Percentiles rank a stretch among this genome's conserved stretches.
Conservation (phyloP, 2,797 vertebrate genomes). For the Scomberomorus guttatus region DNA sequence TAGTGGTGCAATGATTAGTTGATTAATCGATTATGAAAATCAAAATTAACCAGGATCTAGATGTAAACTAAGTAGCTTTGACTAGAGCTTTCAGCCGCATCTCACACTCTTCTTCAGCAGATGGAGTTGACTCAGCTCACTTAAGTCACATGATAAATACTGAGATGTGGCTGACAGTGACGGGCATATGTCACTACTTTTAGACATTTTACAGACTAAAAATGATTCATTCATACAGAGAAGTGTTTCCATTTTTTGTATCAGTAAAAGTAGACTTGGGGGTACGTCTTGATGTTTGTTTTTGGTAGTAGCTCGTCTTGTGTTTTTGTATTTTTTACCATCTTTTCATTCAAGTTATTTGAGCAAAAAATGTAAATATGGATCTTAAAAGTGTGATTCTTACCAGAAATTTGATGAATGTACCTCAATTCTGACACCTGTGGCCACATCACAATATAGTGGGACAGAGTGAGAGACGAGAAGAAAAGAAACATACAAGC, state of each 20-base stretch:
- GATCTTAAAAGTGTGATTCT: not conserved
- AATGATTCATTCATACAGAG: no score
- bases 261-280: not conserved
- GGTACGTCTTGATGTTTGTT: not conserved
- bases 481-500: not conserved
- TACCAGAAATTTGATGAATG: not conserved
- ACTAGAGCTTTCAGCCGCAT: no score
- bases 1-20: no score
- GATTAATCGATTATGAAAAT: no score
- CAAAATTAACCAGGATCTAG: no score
- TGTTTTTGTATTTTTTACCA: not conserved
- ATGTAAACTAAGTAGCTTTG: no score
- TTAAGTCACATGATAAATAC: not conserved
- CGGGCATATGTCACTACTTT: no score
- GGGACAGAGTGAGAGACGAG: not conserved
- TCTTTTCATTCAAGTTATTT: not conserved
- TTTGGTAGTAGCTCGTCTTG: not conserved
- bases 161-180: no score
- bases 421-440: not conserved
- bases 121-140: no score
- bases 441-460: not conserved
- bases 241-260: no score
- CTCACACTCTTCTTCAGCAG: not conserved
- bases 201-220: no score
- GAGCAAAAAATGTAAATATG: not conserved